Conservation (phyloP, 2,113 vertebrate genomes). For the Trogon surrucura region DNA sequence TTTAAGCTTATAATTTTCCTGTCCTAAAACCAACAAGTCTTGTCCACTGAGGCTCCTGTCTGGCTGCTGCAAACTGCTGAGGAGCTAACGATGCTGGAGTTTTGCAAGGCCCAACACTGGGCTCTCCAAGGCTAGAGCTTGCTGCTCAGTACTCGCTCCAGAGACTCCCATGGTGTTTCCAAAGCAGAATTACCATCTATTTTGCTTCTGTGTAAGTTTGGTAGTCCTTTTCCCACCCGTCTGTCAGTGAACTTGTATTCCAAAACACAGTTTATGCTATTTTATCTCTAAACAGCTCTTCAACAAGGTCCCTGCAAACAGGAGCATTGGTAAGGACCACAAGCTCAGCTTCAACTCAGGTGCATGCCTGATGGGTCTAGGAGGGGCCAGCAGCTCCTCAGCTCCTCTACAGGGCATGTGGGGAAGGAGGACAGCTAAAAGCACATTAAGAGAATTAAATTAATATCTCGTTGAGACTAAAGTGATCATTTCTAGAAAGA, state of each 20-base stretch:
- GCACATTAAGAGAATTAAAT: rapidly evolving
- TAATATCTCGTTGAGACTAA: neutral
- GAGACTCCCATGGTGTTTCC: neutral
- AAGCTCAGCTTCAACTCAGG: neutral
- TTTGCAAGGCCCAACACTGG: neutral
- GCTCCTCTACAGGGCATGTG: neutral
- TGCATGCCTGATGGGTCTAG: rapidly evolving
- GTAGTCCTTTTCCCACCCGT: neutral
- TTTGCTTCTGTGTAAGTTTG: neutral
- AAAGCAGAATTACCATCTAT: neutral
- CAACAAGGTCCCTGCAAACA: rapidly evolving
- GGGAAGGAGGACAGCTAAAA: rapidly evolving
- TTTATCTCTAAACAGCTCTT: neutral
- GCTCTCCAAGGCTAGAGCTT: rapidly evolving
- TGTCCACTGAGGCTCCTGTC: neutral
- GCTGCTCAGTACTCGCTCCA: rapidly evolving
- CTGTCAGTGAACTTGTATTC: neutral
- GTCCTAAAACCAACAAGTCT: neutral
- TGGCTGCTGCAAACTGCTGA: neutral
- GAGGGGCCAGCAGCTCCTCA: neutral
- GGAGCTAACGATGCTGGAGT: neutral
- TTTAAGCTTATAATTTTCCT: neutral
- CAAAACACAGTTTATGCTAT: neutral
- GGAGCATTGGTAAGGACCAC: rapidly evolving
- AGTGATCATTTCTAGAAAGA: neutral